Conservation (phyloP, 2,888 invertebrate genomes). For the Anoplius nigerrimus region DNA sequence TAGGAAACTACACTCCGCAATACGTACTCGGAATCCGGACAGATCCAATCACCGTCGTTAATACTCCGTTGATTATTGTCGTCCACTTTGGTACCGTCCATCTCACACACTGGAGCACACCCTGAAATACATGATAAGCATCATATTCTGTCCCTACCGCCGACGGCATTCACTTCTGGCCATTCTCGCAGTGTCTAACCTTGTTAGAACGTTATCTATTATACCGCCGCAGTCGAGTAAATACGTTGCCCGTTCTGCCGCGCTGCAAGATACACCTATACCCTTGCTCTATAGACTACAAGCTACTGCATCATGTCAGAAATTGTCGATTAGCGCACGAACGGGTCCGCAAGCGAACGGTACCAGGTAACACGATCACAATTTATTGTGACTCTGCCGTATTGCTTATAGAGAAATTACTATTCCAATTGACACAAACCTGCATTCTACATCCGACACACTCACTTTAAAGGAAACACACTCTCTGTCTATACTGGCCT, state of each 20-base stretch:
- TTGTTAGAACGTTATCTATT: not conserved
- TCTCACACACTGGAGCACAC: slow-evolving; percentile 36
- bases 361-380: no score
- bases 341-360: no score
- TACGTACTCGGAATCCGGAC: slow-evolving; percentile 71
- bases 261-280: not conserved
- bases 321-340: no score
- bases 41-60: slow-evolving; percentile 73
- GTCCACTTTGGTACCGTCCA: slow-evolving; percentile 69
- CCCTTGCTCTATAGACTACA: not conserved
- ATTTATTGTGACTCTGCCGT: no score
- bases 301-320: slow-evolving; percentile 1
- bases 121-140: not conserved
- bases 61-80: slow-evolving; percentile 67
- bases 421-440: no score
- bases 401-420: no score
- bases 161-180: not conserved
- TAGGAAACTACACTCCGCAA: not conserved
- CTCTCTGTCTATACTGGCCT: no score
- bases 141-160: not conserved
- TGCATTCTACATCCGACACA: no score
- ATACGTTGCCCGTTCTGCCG: not conserved
- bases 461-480: no score
- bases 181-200: slow-evolving; percentile 2
- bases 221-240: not conserved